Evolutionary conservation across 2,888 invertebrate species (phyloP).

Genomic region (Antheraea yamamai): DNA sequence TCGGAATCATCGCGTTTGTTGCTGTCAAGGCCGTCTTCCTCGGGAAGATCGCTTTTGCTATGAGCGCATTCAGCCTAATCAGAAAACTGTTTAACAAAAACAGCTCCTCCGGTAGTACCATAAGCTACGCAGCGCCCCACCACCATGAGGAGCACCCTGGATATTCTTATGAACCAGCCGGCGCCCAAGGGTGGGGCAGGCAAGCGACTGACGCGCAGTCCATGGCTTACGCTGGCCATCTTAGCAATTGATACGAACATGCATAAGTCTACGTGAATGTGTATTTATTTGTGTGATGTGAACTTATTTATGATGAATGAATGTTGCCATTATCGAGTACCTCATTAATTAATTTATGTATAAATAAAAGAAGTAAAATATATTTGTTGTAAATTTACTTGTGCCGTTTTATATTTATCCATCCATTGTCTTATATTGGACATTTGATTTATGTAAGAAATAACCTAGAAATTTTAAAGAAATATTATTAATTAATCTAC

Average conservation of each 20-base stretch:
- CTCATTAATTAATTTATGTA: constrained; percentile 64
- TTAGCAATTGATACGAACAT: constrained; percentile 46
- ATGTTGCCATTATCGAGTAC: constrained; percentile 61
- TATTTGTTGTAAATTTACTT: constrained; percentile 20
- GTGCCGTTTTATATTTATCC: constrained; percentile 1
- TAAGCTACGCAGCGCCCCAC: constrained; percentile 85
- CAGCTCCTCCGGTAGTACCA: constrained; percentile 50
- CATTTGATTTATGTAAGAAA: background rate
- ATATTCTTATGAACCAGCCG: constrained; percentile 77
- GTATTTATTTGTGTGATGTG: constrained; percentile 51
- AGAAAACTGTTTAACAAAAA: constrained; percentile 87
- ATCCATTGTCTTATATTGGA: background rate
- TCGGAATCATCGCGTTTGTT: constrained; percentile 87
- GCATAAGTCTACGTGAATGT: constrained; percentile 41
- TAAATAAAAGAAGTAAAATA: constrained; percentile 39
- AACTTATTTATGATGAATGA: constrained; percentile 41
- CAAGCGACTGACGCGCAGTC: constrained; percentile 85
- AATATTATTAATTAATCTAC: background rate
- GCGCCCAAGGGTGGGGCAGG: constrained; percentile 83
- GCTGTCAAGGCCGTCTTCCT: constrained; percentile 92
- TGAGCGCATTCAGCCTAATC: constrained; percentile 85
- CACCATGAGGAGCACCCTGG: constrained; percentile 83
- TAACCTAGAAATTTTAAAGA: background rate
- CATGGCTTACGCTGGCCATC: constrained; percentile 84
- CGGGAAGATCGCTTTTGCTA: constrained; percentile 92